Evolutionary conservation across 2,888 invertebrate genomes (phyloP).

Genomic region (Meliscaeva auricollis): DNA sequence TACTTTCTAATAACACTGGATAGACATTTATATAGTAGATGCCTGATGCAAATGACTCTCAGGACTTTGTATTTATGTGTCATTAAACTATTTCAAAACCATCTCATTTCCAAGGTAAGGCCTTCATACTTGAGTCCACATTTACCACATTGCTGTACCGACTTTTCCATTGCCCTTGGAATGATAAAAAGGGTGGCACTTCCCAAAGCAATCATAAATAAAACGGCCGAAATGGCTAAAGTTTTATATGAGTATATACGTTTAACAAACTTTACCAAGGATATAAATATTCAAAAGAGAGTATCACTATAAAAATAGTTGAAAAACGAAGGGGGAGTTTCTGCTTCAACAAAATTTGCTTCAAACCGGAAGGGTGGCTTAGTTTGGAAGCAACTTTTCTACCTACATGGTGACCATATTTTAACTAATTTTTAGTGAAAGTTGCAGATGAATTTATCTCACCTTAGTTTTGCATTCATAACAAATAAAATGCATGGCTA

Average conservation of each 20-base stretch:
- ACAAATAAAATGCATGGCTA: no score
- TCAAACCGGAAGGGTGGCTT: not conserved
- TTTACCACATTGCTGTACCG: not conserved
- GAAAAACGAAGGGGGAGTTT: constrained; percentile 17
- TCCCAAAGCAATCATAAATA: constrained; percentile 72
- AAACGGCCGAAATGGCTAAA: constrained; percentile 74
- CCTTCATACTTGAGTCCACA: not conserved
- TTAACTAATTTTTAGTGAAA: not conserved
- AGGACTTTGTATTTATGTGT: constrained; percentile 32
- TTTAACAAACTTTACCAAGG: constrained; percentile 74
- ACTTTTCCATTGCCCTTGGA: not conserved
- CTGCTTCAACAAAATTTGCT: constrained; percentile 1
- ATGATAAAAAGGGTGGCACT: constrained; percentile 7
- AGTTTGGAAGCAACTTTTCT: not conserved
- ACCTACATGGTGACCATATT: not conserved
- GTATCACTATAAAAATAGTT: constrained; percentile 65
- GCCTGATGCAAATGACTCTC: constrained; percentile 63
- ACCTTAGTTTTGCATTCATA: no score
- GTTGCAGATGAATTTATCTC: no score
- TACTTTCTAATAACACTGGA: no score
- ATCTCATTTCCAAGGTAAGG: constrained; percentile 2
- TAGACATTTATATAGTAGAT: not conserved
- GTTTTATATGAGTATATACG: constrained; percentile 75
- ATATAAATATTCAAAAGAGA: constrained; percentile 75
- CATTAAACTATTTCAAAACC: constrained; percentile 56